A percentile compares a stretch with the other conserved stretches of the same genome.
phyloP scores from a whole-genome alignment of 2,797 vertebrate species.

The Champsocephalus esox region DNA sequence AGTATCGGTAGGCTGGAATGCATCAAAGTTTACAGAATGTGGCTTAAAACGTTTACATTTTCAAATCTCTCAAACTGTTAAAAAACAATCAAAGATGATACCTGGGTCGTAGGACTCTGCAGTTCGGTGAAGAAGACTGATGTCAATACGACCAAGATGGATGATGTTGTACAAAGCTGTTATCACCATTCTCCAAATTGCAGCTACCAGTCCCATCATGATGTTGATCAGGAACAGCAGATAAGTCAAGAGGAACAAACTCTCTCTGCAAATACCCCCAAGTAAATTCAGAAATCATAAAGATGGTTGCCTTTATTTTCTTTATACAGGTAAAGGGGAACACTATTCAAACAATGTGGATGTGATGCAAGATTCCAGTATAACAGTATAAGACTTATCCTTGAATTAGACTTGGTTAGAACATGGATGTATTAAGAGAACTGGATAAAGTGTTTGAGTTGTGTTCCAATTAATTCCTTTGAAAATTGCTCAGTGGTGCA shows the following conservation, averaged over 20 bases:
- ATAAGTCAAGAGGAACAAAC: slow-evolving; percentile 89
- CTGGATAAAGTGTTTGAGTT: no score
- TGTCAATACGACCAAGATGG: slow-evolving; percentile 91
- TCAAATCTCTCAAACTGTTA: neutral
- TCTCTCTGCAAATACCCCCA: slow-evolving; percentile 79
- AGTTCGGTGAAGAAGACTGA: slow-evolving; percentile 89
- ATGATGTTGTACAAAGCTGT: slow-evolving; percentile 91
- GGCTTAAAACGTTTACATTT: neutral
- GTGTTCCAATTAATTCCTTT: no score
- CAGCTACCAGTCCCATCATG: slow-evolving; percentile 85
- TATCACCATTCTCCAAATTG: slow-evolving; percentile 88
- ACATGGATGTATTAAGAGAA: no score
- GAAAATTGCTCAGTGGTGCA: no score
- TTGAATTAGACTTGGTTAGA: no score
- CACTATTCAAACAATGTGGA: no score
- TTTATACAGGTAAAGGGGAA: neutral
- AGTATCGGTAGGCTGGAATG: slow-evolving; percentile 88
- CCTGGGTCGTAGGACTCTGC: slow-evolving; percentile 91
- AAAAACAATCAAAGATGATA: slow-evolving; percentile 44
- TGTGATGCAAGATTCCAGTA: no score
- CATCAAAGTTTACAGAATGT: slow-evolving; percentile 32
- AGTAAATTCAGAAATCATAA: neutral
- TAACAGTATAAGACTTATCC: no score
- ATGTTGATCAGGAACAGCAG: slow-evolving; percentile 91
- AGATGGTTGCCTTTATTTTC: neutral